Evolutionary conservation across 2,113 vertebrate species (phyloP).

Genomic region (Catharus minimus): DNA sequence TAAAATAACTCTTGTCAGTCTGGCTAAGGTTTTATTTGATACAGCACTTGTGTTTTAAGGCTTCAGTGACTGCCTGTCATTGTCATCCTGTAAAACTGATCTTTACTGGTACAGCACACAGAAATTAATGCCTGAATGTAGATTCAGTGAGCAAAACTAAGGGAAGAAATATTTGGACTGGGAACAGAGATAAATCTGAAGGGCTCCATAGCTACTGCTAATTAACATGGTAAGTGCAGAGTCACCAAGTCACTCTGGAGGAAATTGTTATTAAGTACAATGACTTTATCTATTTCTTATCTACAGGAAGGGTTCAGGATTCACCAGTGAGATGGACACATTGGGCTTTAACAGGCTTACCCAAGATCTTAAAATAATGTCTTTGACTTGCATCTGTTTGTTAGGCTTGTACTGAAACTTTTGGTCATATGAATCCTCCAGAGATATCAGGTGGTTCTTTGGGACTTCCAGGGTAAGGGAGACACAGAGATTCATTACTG

Average conservation of each 20-base stretch:
- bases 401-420: neutral
- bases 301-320: neutral
- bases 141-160: neutral
- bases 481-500: neutral
- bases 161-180: neutral
- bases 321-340: neutral
- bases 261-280: neutral
- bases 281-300: neutral
- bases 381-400: neutral
- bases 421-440: neutral
- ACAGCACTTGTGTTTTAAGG: neutral
- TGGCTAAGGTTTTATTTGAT: neutral
- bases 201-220: neutral
- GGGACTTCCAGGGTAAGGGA: neutral
- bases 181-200: neutral
- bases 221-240: neutral
- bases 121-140: neutral
- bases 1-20: constrained; percentile 8
- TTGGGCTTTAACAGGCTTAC: neutral
- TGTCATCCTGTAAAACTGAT: constrained; percentile 24
- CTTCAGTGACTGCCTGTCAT: neutral
- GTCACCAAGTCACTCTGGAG: neutral
- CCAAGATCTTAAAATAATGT: neutral
- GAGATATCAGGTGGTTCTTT: neutral
- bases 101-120: neutral